Evolutionary conservation across 2,113 vertebrate species (phyloP).

Genomic region (Orycteropus afer): DNA sequence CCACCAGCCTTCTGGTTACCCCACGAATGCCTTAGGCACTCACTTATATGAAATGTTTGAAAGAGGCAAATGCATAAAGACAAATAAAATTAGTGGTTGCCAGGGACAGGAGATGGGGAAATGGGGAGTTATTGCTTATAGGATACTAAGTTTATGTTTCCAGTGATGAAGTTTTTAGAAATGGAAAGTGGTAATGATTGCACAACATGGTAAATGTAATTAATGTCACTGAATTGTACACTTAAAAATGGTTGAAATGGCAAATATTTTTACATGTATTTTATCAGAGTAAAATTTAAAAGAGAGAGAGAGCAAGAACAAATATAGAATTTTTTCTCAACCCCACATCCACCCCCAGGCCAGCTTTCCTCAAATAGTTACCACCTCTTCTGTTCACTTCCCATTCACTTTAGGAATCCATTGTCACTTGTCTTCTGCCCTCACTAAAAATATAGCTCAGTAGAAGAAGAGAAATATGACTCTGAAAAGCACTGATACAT

Average conservation of each 20-base stretch:
- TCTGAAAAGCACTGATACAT: background rate
- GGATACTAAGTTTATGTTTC: background rate
- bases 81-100: too few relatives aligned
- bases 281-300: background rate
- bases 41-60: background rate
- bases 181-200: background rate
- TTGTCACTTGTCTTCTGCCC: background rate
- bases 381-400: background rate
- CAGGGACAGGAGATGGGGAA: too few relatives aligned
- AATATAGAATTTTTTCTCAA: background rate
- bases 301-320: background rate
- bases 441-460: background rate
- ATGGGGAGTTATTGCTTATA: background rate
- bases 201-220: background rate
- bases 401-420: background rate
- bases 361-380: background rate
- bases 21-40: too few relatives aligned
- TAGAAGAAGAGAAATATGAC: background rate
- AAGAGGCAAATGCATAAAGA: background rate
- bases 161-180: background rate
- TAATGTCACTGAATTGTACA: background rate
- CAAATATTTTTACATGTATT: background rate
- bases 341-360: too few relatives aligned
- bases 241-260: background rate
- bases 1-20: too few relatives aligned